Base-by-base conservation (phyloP, 2,888 invertebrate species). In the Rhagophthalmus giganteus region DNA sequence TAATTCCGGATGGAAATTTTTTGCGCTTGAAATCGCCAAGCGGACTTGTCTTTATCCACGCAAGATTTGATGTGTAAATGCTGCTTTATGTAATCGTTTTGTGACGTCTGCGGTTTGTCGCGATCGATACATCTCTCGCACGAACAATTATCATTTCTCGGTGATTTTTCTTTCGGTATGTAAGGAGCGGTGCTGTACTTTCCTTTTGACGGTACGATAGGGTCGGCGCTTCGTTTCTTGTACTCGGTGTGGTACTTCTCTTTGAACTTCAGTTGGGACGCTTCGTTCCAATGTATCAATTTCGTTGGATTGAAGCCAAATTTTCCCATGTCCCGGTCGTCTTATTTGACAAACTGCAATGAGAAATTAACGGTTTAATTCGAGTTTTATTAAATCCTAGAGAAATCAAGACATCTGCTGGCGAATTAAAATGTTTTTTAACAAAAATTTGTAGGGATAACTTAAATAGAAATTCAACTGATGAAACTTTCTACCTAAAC, bases 1-100 rank as follows among this genome's bases (percentile, higher is more conserved):
- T 87, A 87, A 70, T 86, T 86, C 58, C 87, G 78, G 58, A 87
- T 83, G 33, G 85, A 45, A 76, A 79, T 60, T 77, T 82, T 69
- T 79, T 84, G 53, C 69, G 69, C 57, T 72, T 75, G 70, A 71
- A 77, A 61, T 69, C 68, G 15, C 74, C 72, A 52, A 16, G 60
- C 48, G 40, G 67, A 54, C 28, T 61, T 54, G 46, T 76, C 73
- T 31, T 75, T 76, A 35, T 78, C 76, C 54, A 81, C 65, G 61
- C 79, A 78, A 1, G 78, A 78, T 64, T 81, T 81, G 34, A 81
- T 80, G 49, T 78, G 78, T 45, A 81, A 68, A 60, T 81, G 80
- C 57, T 79, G 76, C 51, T 74, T 76, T 42, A 81, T 69, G 63
- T 81, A 81, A 28, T 74, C 71, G 54, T 64, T 65, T 44, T 57